Conservation (phyloP, 1,140 invertebrate species). For the Drosophila takahashii region DNA sequence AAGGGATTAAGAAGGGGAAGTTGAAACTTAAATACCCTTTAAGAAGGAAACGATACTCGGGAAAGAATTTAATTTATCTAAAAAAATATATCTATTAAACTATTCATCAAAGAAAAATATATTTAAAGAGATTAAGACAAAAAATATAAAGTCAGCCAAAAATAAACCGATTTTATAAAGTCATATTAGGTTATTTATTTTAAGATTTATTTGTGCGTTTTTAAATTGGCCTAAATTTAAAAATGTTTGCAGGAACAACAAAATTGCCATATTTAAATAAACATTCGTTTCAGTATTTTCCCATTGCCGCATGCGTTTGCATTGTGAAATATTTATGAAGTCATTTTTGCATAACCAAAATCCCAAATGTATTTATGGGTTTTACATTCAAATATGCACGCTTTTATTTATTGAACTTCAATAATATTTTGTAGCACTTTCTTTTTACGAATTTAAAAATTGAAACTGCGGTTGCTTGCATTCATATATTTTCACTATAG, state of each 20-base stretch:
- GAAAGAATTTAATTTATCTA: neutral
- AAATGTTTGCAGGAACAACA: neutral
- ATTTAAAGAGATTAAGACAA: too few species aligned
- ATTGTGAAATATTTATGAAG: slow-evolving; percentile 30
- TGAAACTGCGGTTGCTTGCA: neutral
- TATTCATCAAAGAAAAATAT: too few species aligned
- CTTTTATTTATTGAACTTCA: slow-evolving; percentile 7
- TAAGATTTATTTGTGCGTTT: neutral
- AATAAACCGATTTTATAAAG: too few species aligned
- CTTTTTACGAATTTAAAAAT: neutral
- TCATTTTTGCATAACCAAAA: slow-evolving; percentile 35
- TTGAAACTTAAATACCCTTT: neutral
- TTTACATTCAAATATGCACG: slow-evolving; percentile 12
- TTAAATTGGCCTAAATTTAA: neutral
- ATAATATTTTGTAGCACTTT: neutral
- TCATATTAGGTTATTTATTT: neutral
- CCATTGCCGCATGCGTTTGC: slow-evolving; percentile 15
- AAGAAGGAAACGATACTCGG: neutral
- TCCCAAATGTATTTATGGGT: slow-evolving; percentile 22
- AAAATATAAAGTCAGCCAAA: too few species aligned
- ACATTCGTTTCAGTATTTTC: slow-evolving; percentile 3
- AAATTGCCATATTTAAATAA: neutral
- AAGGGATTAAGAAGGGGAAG: neutral
- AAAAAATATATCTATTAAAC: neutral
- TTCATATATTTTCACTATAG: neutral